Conservation (phyloP, 2,113 vertebrate genomes). For the Nanorana parkeri region DNA sequence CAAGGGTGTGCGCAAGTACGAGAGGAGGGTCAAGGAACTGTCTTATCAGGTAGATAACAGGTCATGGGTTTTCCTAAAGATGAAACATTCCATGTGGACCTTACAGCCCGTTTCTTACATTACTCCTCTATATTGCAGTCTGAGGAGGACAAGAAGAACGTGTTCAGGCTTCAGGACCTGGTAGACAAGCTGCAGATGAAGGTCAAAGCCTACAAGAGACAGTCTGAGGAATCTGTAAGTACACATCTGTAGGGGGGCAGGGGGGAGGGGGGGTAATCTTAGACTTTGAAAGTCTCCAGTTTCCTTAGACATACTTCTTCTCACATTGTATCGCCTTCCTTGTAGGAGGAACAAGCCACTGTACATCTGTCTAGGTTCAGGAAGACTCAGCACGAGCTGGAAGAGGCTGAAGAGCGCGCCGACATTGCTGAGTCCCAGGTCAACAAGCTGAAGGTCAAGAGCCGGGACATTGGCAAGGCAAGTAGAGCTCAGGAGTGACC, state of each 20-base stretch:
- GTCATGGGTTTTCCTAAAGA: no score
- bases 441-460: constrained; percentile 69
- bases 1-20: constrained; percentile 69
- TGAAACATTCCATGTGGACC: neutral
- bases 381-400: constrained; percentile 75
- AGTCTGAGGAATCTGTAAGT: constrained; percentile 81
- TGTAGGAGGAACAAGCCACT: constrained; percentile 75
- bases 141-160: constrained; percentile 84
- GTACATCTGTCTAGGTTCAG: constrained; percentile 64
- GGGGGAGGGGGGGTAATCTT: no score
- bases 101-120: neutral
- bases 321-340: neutral
- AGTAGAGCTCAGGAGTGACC: neutral
- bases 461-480: constrained; percentile 43
- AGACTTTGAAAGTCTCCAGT: no score
- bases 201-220: constrained; percentile 85
- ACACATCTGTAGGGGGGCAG: no score
- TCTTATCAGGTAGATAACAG: constrained; percentile 65
- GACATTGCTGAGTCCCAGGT: constrained; percentile 74
- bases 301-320: neutral
- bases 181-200: constrained; percentile 86
- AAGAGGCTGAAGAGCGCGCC: constrained; percentile 74
- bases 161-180: constrained; percentile 81
- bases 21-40: constrained; percentile 70
- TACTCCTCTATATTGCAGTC: constrained; percentile 65